These are phyloP conservation scores for Electrona antarctica DNA, from an alignment of 2,113 vertebrate genomes.

Conservation along the genomic window DNA sequence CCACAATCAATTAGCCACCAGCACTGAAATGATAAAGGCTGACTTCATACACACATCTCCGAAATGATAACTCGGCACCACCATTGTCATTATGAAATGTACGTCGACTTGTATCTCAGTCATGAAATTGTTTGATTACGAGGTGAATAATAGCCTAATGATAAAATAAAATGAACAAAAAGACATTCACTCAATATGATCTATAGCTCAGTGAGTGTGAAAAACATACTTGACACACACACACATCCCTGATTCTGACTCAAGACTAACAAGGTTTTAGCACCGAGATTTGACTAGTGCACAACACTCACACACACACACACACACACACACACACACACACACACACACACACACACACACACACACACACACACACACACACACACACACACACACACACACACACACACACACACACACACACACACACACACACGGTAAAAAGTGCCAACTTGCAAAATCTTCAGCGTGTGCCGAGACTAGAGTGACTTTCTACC, in stretches of 20 bases:
- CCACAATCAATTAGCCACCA: slow-evolving; percentile 8
- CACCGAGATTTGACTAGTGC: slow-evolving; percentile 76
- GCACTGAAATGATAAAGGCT: slow-evolving; percentile 28
- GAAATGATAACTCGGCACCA: slow-evolving; percentile 21
- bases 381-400: slow-evolving; percentile 9
- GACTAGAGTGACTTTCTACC: no score
- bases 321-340: slow-evolving; percentile 12
- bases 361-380: slow-evolving; percentile 16
- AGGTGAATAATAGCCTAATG: slow-evolving; percentile 1
- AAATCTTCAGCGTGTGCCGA: no score
- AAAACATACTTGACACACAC: slow-evolving; percentile 22
- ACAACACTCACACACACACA: slow-evolving; percentile 38
- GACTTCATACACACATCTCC: slow-evolving; percentile 22
- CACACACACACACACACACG: slow-evolving; percentile 16
- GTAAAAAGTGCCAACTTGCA: neutral
- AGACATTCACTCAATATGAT: slow-evolving; percentile 15
- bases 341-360: slow-evolving; percentile 9
- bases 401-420: slow-evolving; percentile 12
- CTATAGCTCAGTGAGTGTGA: slow-evolving; percentile 32
- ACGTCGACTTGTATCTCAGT: slow-evolving; percentile 12
- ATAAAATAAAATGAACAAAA: slow-evolving; percentile 17
- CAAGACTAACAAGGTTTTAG: slow-evolving; percentile 70
- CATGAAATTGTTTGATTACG: slow-evolving; percentile 32
- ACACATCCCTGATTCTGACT: slow-evolving; percentile 78
- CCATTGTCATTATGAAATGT: slow-evolving; percentile 38